Evolutionary conservation across 2,113 vertebrate genomes (phyloP).

Genomic region (Geococcyx californianus): DNA sequence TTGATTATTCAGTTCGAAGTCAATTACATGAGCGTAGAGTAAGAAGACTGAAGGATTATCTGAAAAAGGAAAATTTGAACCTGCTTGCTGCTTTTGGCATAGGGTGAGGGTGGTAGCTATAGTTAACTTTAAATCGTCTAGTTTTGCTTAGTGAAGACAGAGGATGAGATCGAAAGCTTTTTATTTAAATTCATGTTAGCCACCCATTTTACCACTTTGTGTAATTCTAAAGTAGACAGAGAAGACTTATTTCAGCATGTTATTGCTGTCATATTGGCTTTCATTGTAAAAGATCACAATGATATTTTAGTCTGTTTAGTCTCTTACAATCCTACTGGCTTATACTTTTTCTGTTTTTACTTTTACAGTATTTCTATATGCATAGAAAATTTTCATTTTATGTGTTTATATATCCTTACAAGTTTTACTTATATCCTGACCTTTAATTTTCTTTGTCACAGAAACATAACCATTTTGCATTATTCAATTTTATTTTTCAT

Average conservation of each 20-base stretch:
- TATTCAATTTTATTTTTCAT: slow-evolving; percentile 34
- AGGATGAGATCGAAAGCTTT: not conserved
- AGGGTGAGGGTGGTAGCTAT: slow-evolving; percentile 17
- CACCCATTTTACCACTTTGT: not conserved
- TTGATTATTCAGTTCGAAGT: slow-evolving; percentile 15
- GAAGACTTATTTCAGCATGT: not conserved
- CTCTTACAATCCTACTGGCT: not conserved
- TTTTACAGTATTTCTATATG: not conserved
- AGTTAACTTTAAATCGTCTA: not conserved
- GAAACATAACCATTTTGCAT: not conserved
- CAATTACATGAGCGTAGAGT: not conserved
- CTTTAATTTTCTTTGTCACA: not conserved
- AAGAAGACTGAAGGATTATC: not conserved
- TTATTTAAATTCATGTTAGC: not conserved
- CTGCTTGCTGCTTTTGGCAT: not conserved
- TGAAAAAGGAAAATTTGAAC: not conserved
- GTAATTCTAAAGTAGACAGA: not conserved
- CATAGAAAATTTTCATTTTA: not conserved
- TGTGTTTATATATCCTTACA: not conserved
- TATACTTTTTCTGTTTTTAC: not conserved
- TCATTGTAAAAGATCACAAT: not conserved
- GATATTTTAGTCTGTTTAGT: not conserved
- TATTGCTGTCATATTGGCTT: not conserved
- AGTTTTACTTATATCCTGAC: not conserved
- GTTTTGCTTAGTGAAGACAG: not conserved